Percentiles rank a stretch among this genome's conserved stretches.
These are phyloP conservation scores for Acanthopagrus latus DNA, from an alignment of 2,797 vertebrate species.

Conservation along the genomic window DNA sequence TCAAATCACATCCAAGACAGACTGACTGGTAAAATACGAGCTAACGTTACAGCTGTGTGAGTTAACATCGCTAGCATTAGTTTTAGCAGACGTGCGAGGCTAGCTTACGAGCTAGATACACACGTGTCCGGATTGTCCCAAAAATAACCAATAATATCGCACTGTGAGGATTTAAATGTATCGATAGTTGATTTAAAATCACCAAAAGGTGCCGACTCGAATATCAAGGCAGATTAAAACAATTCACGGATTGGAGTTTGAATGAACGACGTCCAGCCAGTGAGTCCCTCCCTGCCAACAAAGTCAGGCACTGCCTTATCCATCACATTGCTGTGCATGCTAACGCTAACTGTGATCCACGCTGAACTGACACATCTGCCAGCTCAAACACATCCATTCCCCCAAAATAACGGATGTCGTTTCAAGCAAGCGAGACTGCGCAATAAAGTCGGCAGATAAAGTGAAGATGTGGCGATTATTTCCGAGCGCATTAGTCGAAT, in stretches of 20 bases:
- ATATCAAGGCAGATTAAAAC: neutral
- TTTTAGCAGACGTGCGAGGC: constrained; percentile 67
- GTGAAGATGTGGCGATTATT: neutral
- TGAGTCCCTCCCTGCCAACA: constrained; percentile 77
- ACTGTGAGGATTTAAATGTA: neutral
- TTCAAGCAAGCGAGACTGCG: neutral
- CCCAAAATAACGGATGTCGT: accelerated
- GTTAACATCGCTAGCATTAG: constrained; percentile 52
- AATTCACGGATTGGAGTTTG: constrained; percentile 58
- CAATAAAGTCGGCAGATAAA: no score
- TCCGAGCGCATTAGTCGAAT: neutral
- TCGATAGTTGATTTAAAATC: accelerated
- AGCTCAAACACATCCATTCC: neutral
- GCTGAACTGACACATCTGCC: constrained; percentile 37
- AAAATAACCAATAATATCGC: neutral
- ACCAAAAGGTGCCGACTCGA: neutral
- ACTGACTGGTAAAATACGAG: neutral
- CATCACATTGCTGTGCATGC: constrained; percentile 73
- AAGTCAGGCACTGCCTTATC: constrained; percentile 72
- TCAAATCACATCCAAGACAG: neutral
- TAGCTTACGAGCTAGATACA: constrained; percentile 75
- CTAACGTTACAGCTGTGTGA: constrained; percentile 16
- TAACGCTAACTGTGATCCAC: constrained; percentile 76
- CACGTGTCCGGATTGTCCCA: constrained; percentile 81
- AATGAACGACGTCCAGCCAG: constrained; percentile 66